Conservation (phyloP, 2,888 invertebrate genomes). For the Oxyscelio sp. region DNA sequence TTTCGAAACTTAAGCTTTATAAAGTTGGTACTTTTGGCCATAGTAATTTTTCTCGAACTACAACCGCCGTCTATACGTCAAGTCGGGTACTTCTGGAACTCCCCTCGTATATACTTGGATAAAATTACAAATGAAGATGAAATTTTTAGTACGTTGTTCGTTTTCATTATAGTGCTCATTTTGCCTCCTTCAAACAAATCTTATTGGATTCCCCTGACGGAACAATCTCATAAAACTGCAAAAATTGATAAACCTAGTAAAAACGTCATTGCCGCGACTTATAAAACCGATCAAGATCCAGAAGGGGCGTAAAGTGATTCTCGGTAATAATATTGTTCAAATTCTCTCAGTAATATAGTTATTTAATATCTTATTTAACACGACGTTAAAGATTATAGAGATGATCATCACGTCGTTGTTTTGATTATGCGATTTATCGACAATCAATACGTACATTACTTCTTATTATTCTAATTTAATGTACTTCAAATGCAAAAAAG, state of each 20-base stretch:
- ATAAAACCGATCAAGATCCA: conserved; percentile 57
- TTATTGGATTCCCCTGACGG: conserved; percentile 53
- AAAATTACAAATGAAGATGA: conserved; percentile 36
- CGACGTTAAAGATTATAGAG: no score
- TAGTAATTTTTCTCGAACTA: no score
- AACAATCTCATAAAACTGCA: conserved; percentile 59
- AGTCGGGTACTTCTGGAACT: no score
- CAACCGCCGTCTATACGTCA: no score
- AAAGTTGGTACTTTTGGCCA: no score
- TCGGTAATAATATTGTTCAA: conserved; percentile 54
- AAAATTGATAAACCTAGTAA: conserved; percentile 59
- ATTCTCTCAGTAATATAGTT: conserved; percentile 46
- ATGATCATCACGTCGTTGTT: no score
- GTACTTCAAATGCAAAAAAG: no score
- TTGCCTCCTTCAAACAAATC: conserved; percentile 56
- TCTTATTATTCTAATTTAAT: no score
- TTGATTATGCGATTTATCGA: no score
- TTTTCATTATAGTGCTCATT: conserved; percentile 35
- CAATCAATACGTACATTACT: no score
- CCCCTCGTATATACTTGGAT: no score
- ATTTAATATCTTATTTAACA: conserved; percentile 52
- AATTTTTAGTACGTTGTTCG: conserved; percentile 30
- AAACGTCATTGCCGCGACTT: conserved; percentile 53
- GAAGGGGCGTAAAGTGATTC: conserved; percentile 62
- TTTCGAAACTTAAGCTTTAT: no score